Conservation (phyloP, 2,797 vertebrate species). For the Carduelis carduelis region DNA sequence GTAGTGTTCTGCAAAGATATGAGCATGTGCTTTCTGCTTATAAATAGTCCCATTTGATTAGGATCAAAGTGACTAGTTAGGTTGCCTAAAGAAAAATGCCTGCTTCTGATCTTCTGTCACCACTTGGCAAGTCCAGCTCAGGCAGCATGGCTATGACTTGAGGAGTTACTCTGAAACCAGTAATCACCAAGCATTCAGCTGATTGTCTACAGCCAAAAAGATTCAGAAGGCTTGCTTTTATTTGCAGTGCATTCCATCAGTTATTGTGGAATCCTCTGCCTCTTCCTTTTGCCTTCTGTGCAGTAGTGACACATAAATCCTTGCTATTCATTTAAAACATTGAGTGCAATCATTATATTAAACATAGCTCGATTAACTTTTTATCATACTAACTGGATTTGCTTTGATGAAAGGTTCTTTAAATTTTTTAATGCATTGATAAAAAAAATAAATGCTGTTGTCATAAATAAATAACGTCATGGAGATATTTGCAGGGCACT, state of each 20-base stretch:
- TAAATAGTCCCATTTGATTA: constrained; percentile 42
- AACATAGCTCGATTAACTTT: not conserved
- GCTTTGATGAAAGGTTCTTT: not conserved
- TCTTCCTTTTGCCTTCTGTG: not conserved
- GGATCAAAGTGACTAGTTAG: constrained; percentile 45
- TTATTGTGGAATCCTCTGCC: not conserved
- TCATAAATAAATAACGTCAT: not conserved
- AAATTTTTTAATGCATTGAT: not conserved
- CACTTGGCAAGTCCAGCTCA: constrained; percentile 21
- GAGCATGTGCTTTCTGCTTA: constrained; percentile 62
- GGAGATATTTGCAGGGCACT: not conserved
- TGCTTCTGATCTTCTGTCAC: constrained; percentile 22
- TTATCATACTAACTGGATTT: not conserved
- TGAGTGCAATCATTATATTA: not conserved
- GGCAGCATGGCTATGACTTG: not conserved
- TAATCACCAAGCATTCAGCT: not conserved
- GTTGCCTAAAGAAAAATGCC: constrained; percentile 43
- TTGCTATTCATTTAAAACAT: not conserved
- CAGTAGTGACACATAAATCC: not conserved
- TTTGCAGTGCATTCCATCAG: not conserved
- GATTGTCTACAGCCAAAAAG: not conserved
- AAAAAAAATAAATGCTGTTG: not conserved
- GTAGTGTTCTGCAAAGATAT: constrained; percentile 4
- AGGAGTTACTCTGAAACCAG: constrained; percentile 1
- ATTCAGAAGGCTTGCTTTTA: not conserved